Evolutionary conservation across 2,797 vertebrate species (phyloP).

Genomic region (Tenualosa thibaudeaui): DNA sequence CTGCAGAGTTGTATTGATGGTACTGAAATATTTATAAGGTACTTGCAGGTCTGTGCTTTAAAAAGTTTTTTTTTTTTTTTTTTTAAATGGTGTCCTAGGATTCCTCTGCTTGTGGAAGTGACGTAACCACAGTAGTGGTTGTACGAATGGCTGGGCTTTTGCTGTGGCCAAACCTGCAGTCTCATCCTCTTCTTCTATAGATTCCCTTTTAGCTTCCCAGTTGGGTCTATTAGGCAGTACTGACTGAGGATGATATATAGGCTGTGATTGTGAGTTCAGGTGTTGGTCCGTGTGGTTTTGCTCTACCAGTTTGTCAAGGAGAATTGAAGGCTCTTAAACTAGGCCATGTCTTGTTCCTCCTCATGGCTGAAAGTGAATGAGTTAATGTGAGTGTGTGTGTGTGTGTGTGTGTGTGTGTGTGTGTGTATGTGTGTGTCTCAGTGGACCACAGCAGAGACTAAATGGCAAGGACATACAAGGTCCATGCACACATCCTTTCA

Average conservation of each 20-base stretch:
- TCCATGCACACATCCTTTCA: background rate
- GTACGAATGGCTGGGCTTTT: background rate
- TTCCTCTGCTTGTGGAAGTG: background rate
- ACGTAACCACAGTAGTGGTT: background rate
- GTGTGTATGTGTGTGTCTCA: constrained; percentile 27
- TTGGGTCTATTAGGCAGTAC: background rate
- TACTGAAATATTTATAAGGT: background rate
- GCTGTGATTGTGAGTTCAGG: background rate
- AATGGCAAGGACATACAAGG: background rate
- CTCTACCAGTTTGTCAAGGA: constrained; percentile 36
- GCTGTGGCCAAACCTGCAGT: background rate
- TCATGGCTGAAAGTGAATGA: constrained; percentile 28
- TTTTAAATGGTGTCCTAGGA: background rate
- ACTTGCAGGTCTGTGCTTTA: background rate
- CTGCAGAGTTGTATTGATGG: background rate
- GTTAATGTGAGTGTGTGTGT: constrained; percentile 34
- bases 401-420: constrained; percentile 18
- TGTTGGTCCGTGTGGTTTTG: background rate
- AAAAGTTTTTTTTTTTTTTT: background rate
- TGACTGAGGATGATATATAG: background rate
- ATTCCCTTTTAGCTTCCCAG: background rate
- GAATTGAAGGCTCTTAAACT: constrained; percentile 44
- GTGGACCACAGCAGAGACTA: constrained; percentile 5
- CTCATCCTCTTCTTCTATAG: background rate
- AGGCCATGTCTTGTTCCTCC: constrained; percentile 36